Conservation (phyloP, 2,797 vertebrate genomes). For the Danio kyathit region DNA sequence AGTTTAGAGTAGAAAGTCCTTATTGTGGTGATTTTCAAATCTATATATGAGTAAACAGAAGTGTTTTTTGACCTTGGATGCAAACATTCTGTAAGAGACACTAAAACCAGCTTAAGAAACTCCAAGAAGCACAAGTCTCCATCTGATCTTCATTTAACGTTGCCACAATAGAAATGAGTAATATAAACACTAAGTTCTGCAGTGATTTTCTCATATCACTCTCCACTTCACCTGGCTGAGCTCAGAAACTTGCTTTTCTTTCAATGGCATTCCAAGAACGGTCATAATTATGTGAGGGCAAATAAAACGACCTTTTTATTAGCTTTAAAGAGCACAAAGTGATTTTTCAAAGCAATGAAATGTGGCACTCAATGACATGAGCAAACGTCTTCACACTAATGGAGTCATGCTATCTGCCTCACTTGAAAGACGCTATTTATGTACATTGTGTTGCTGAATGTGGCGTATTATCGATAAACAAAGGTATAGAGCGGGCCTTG, state of each 20-base stretch:
- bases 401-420: background rate
- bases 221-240: slow-evolving; percentile 1
- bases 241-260: slow-evolving; percentile 4
- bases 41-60: too few relatives aligned
- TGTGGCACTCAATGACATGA: background rate
- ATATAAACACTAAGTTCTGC: background rate
- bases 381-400: slow-evolving; percentile 8
- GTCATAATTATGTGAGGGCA: background rate
- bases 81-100: too few relatives aligned
- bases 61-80: too few relatives aligned
- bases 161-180: too few relatives aligned
- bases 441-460: background rate
- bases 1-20: too few relatives aligned
- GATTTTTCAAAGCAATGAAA: slow-evolving; percentile 18
- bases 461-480: background rate
- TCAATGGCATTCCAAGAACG: background rate
- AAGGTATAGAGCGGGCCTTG: background rate
- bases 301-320: background rate
- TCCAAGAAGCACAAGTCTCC: too few relatives aligned
- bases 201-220: background rate
- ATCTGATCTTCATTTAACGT: too few relatives aligned
- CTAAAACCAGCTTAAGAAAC: too few relatives aligned
- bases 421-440: background rate
- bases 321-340: slow-evolving; percentile 9
- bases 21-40: too few relatives aligned